Percentiles rank a stretch among this genome's conserved stretches.
Conservation (phyloP, 2,113 vertebrate species). For the Scophthalmus maximus region DNA sequence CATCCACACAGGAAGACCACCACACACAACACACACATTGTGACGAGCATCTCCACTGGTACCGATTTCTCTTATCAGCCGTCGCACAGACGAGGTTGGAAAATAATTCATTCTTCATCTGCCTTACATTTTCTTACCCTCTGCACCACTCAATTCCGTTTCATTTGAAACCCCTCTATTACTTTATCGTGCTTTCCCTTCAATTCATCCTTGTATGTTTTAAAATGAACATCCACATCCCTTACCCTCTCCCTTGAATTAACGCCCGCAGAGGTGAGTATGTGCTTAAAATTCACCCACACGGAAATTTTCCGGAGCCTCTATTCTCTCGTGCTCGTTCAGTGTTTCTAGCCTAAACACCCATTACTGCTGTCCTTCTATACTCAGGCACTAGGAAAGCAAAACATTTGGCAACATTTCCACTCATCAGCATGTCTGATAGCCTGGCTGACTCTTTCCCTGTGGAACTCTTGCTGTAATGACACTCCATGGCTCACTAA, state of each 20-base stretch:
- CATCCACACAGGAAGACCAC: constrained; percentile 34
- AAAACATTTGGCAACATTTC: constrained; percentile 35
- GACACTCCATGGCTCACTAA: constrained; percentile 19
- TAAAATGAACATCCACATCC: constrained; percentile 15
- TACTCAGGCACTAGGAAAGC: constrained; percentile 4
- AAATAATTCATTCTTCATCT: constrained; percentile 53
- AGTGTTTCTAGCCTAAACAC: constrained; percentile 47
- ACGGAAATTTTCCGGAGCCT: constrained; percentile 8
- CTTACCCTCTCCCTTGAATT: not conserved
- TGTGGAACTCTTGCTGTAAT: constrained; percentile 32
- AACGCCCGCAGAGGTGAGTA: constrained; percentile 5
- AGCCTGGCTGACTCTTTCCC: constrained; percentile 24
- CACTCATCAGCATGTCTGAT: constrained; percentile 38
- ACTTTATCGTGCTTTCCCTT: constrained; percentile 19
- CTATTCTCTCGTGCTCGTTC: constrained; percentile 23
- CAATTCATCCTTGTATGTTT: constrained; percentile 15
- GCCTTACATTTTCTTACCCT: constrained; percentile 25
- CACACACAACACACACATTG: constrained; percentile 1
- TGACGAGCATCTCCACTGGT: constrained; percentile 58
- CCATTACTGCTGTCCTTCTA: constrained; percentile 10
- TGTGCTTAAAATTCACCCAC: constrained; percentile 23
- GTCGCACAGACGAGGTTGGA: constrained; percentile 50
- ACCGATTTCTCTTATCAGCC: constrained; percentile 74
- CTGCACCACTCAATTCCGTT: constrained; percentile 17
- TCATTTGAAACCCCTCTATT: constrained; percentile 24